These are phyloP conservation scores for Muscicapa comitata DNA, from an alignment of 2,797 vertebrate genomes.

Conservation along the genomic window DNA sequence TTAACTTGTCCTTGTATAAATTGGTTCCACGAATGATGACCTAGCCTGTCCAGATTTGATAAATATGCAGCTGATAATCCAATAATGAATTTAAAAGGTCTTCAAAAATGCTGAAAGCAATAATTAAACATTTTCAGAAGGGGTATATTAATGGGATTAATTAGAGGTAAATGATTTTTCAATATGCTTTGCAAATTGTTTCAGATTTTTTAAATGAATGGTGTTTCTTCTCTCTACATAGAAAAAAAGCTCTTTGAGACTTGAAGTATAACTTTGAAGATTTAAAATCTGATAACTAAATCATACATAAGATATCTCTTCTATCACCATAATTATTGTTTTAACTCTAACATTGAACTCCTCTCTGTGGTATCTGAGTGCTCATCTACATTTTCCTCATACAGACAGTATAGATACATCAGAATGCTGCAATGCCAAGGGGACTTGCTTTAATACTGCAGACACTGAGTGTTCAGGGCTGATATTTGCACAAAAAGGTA, in stretches of 20 bases:
- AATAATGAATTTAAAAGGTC: conserved; percentile 61
- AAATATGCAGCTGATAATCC: conserved; percentile 20
- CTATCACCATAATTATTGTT: neutral
- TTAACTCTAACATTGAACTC: neutral
- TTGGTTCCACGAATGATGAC: conserved; percentile 56
- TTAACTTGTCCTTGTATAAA: conserved; percentile 60
- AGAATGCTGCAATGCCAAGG: accelerated
- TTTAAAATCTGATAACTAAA: neutral
- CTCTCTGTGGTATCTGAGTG: neutral
- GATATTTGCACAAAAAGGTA: neutral
- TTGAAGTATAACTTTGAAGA: neutral
- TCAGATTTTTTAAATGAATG: neutral
- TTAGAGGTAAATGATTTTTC: neutral
- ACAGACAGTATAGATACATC: neutral
- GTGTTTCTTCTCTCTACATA: neutral
- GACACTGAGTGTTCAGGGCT: neutral
- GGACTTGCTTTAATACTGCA: neutral
- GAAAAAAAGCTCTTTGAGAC: neutral
- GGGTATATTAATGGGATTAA: neutral
- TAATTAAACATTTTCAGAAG: conserved; percentile 22
- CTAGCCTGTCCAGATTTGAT: conserved; percentile 45
- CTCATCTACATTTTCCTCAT: neutral
- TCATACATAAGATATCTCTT: neutral
- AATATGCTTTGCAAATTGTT: conserved; percentile 22
- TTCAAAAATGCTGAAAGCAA: conserved; percentile 30